Evolutionary conservation across 1,140 invertebrate genomes (phyloP), one percentile per base, ranked within the genome.

Genomic region (Asobara japonica): DNA sequence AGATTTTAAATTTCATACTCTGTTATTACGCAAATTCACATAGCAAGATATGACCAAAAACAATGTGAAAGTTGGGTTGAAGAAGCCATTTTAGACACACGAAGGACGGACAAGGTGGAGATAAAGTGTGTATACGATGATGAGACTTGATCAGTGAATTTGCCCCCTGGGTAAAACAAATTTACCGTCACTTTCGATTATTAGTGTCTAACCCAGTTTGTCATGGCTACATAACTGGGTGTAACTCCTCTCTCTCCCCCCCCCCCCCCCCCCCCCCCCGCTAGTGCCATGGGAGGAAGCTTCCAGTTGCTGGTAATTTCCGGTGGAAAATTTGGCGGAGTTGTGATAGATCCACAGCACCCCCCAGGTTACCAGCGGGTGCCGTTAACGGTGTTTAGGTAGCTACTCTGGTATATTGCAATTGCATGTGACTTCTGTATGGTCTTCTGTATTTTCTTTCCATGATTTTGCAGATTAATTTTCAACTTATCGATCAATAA

Each of bases 171-270:
- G 38, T 36, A 51, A n/a, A 71, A 71, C 69, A 71, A 71, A 71
- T 71, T 71, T 45, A 71, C 62, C 36, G 36, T 71, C 69, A 71
- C 69, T 71, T 71, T 71, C 60, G 60, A 56, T 56, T 56, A 71
- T 71, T 71, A 65, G 61, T 71, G 36, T 36, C 51, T 64, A 64
- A 71, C 60, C 36, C 61, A 71, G 69, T 71, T 71, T 65, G 38
- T 60, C 30, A 16, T 25, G 36, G 51, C 18, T 25, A 56, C 51
- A 56, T 56, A 56, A 56, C 51, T 22, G 10, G 22, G 5, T 11
- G 13, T 56, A 56, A 56, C 51, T 56, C 51, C 11, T 36, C n/a
- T n/a, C n/a, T n/a, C n/a, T n/a, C n/a, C n/a, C n/a, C n/a, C n/a
- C n/a, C n/a, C n/a, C n/a, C n/a, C n/a, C n/a, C n/a, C n/a, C n/a